Conservation (phyloP, 2,113 vertebrate genomes). For the Sinocyclocheilus anshuiensis region DNA sequence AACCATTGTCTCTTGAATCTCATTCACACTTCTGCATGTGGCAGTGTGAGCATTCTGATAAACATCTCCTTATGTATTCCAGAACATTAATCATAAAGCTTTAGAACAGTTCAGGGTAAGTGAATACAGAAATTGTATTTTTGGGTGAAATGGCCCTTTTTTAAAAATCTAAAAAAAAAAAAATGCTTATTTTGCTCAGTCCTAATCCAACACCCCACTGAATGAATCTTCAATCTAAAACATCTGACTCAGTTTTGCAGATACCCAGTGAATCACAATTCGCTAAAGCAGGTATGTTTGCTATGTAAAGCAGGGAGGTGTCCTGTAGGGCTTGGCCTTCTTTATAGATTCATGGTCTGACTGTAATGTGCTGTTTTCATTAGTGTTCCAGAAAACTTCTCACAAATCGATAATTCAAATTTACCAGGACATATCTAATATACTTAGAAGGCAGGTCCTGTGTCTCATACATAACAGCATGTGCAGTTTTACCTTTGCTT, state of each 20-base stretch:
- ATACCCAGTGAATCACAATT: not conserved
- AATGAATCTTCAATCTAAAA: not conserved
- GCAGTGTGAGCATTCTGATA: not conserved
- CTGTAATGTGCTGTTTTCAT: slow-evolving; percentile 27
- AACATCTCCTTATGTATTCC: not conserved
- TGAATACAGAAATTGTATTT: not conserved
- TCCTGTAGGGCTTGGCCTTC: not conserved
- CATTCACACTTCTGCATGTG: not conserved
- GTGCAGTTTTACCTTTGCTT: not conserved
- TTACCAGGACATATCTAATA: not conserved
- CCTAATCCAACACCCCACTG: not conserved
- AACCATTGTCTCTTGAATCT: not conserved
- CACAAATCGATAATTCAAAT: slow-evolving; percentile 41
- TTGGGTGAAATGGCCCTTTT: not conserved
- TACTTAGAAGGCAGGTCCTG: not conserved
- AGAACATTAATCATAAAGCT: not conserved
- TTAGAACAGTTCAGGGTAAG: not conserved
- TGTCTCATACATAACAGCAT: slow-evolving; percentile 20
- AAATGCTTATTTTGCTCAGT: not conserved
- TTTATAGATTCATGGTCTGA: slow-evolving; percentile 28
- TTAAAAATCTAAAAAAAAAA: not conserved
- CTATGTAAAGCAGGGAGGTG: not conserved
- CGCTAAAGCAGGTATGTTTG: slow-evolving; percentile 22
- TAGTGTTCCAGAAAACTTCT: slow-evolving; percentile 19
- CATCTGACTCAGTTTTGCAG: not conserved